Evolutionary conservation across 1,140 invertebrate genomes (phyloP), one percentile per base, ranked within the genome.

Genomic region (Megathymus violae): DNA sequence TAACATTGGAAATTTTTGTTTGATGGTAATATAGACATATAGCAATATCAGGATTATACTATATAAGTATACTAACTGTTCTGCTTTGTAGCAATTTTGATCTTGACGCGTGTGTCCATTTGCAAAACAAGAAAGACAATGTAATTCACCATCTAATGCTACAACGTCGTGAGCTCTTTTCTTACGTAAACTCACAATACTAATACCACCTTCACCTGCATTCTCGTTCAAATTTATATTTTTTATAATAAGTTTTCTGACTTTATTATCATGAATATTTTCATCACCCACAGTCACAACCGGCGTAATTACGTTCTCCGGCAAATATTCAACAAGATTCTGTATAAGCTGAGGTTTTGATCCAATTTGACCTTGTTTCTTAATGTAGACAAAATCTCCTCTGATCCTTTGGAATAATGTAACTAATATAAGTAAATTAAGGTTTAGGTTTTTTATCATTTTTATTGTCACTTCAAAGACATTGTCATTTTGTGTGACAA

Each of bases 41-140:
- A n/a, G n/a, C n/a, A n/a, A n/a, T n/a, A n/a, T n/a, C n/a, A n/a
- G n/a, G n/a, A n/a, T n/a, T n/a, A n/a, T n/a, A n/a, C n/a, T n/a
- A n/a, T n/a, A n/a, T n/a, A n/a, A n/a, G 11, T 31, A 63, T 59
- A 27, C 40, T 40, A 5, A 67, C 76, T 69, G 43, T 19, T 15
- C 59, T 19, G 31, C 78, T 74, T 16, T 40, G 51, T 75, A 84
- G 52, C 81, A 84, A 31, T 71, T 67, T 41, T 70, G 60, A 46
- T 73, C 63, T 9, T 34, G 36, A 54, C 19, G 67, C 4, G 62
- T 67, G 34, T 38, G 62, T 40, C 54, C 63, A 40, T 69, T 67
- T 27, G 59, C 70, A 51, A 59, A 71, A 65, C 78, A 80, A 9
- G 62, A 68, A 9, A 74, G 11, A 43, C 78, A 80, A 44, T 62